Percentiles rank a stretch among this genome's conserved stretches.
These are phyloP conservation scores for Drosophila suzukii DNA, from an alignment of 1,140 invertebrate genomes.

Conservation along the genomic window DNA sequence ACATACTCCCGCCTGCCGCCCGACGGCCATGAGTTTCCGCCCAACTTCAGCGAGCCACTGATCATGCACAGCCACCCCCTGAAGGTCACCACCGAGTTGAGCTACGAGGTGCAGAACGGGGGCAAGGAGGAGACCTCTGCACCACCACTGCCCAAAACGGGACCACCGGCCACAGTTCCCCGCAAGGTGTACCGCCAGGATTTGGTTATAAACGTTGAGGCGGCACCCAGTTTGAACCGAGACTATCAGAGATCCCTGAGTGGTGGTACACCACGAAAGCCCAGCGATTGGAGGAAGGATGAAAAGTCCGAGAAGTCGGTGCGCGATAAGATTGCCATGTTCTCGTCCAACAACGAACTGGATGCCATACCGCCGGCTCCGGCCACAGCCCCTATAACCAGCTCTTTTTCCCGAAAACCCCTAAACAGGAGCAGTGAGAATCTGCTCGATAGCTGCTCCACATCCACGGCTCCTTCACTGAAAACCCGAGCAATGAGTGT, in stretches of 20 bases:
- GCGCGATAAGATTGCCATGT: slow-evolving; percentile 95
- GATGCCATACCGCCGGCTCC: slow-evolving; percentile 42
- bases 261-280: slow-evolving; percentile 54
- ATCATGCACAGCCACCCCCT: slow-evolving; percentile 67
- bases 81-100: slow-evolving; percentile 32
- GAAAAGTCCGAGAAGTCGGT: slow-evolving; percentile 92
- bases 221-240: slow-evolving; percentile 26
- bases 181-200: slow-evolving; percentile 81
- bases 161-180: slow-evolving; percentile 74
- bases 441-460: slow-evolving; percentile 80
- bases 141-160: slow-evolving; percentile 80
- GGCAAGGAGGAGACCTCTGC: slow-evolving; percentile 37
- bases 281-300: slow-evolving; percentile 87
- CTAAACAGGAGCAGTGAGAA: slow-evolving; percentile 86
- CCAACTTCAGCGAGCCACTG: slow-evolving; percentile 88
- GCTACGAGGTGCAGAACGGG: slow-evolving; percentile 30
- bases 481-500: slow-evolving; percentile 83
- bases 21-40: slow-evolving; percentile 94
- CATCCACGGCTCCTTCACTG: slow-evolving; percentile 42
- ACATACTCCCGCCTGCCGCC: slow-evolving; percentile 91
- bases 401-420: slow-evolving; percentile 59
- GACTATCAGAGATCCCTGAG: slow-evolving; percentile 81
- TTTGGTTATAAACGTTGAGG: slow-evolving; percentile 76
- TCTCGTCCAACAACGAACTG: slow-evolving; percentile 86
- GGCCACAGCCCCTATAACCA: slow-evolving; percentile 17